phyloP scores from a whole-genome alignment of 2,797 vertebrate species.

The Pterois miles region DNA sequence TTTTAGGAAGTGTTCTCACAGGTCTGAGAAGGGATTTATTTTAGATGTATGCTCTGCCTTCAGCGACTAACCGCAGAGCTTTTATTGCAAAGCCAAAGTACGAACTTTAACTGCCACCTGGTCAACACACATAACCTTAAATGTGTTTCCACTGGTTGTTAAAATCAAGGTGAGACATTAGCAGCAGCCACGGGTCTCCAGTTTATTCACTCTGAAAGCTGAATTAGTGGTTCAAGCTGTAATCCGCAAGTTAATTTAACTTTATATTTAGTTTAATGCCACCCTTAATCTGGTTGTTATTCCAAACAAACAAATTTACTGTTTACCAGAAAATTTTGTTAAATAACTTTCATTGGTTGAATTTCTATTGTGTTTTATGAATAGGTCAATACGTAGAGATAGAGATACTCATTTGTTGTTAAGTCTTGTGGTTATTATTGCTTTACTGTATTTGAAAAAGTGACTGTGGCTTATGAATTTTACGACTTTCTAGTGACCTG shows the following conservation, averaged over 20 bases:
- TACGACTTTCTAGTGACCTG: neutral
- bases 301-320: neutral
- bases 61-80: constrained; percentile 2
- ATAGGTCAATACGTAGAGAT: neutral
- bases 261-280: neutral
- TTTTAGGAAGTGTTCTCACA: constrained; percentile 9
- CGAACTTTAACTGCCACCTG: neutral
- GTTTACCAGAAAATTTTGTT: neutral
- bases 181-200: neutral
- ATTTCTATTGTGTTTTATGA: neutral
- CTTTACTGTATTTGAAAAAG: neutral
- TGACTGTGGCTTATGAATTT: neutral
- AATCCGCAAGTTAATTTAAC: neutral
- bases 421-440: constrained; percentile 4
- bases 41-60: neutral
- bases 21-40: constrained; percentile 19
- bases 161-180: neutral
- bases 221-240: neutral
- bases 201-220: neutral
- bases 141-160: constrained; percentile 2
- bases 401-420: neutral
- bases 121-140: neutral
- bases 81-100: constrained; percentile 47
- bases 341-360: neutral
- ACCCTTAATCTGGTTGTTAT: neutral